Base-by-base conservation (phyloP, 2,797 vertebrate genomes). In the Hirundo rustica region DNA sequence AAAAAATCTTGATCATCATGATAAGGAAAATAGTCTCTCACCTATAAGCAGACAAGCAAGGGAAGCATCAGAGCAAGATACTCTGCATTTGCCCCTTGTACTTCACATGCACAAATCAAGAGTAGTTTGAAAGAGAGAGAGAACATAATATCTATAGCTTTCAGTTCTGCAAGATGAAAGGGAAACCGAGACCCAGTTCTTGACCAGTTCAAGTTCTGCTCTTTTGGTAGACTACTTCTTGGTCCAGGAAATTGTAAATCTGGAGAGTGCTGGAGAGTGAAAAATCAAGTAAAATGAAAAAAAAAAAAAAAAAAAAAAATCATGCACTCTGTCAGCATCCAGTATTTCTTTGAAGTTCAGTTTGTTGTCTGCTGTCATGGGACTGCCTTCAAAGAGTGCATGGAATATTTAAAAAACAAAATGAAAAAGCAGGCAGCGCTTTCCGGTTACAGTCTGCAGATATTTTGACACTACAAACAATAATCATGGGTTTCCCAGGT, bases 301-400 rank as follows among this genome's bases (percentile, higher is more conserved):
- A 5, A 38, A 38, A 10, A 10, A 38, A 12, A 10, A 80, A 40
- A 93, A 80, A 40, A 75, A 91, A 87, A 96, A 82, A 44, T 60
- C 64, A 53, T 84, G 51, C 79, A 61, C 70, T 51, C 9, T 92
- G 85, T 85, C 93, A 95, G 87, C 54, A 85, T 82, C 51, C 0
- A 5, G 86, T 94, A 88, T 73, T 81, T 91, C 82, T 94, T 95
- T 96, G 93, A 95, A 91, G 94, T 88, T 91, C 79, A 68, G 66
- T 96, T 96, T 95, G 91, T 89, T 96, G 89, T 85, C 85, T 96
- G 92, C 71, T 96, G 77, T 92, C 87, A 89, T 84, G 87, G 87
- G 87, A 96, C 67, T 96, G 61, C 87, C 75, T 94, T 96, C 91
- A 96, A 95, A 96, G 87, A 94, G n/a, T 38, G 76, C 60, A 90